Evolutionary conservation across 2,797 vertebrate genomes (phyloP).

Genomic region (Pristis pectinata): DNA sequence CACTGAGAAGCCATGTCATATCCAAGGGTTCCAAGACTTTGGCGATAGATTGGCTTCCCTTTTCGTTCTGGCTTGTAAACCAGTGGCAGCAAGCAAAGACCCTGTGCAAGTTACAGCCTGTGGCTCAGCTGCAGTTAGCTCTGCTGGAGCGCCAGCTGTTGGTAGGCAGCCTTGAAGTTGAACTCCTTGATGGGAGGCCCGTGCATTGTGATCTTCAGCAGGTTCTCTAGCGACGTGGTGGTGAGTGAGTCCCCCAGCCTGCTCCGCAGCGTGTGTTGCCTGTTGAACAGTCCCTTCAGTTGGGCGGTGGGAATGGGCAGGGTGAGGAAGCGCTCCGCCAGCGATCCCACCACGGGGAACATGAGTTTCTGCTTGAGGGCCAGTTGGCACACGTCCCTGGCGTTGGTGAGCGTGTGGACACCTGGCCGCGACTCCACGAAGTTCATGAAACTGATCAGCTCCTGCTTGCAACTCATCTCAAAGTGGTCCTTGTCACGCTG

Average conservation of each 20-base stretch:
- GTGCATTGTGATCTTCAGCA: conserved; percentile 3
- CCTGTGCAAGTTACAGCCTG: no score
- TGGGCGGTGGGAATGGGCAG: not conserved
- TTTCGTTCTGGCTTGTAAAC: no score
- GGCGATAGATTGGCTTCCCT: not conserved
- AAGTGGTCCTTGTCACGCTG: not conserved
- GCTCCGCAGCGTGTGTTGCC: not conserved
- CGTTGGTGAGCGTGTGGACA: not conserved
- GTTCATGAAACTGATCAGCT: conserved; percentile 30
- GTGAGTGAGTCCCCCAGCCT: not conserved
- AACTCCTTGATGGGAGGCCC: conserved; percentile 31
- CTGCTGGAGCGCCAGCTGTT: not conserved
- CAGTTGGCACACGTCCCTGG: not conserved
- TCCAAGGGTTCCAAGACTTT: not conserved
- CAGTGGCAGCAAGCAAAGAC: no score
- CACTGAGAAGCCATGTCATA: no score
- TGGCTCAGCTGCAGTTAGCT: no score
- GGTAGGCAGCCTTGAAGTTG: not conserved
- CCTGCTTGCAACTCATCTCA: conserved; percentile 33
- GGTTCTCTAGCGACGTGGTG: not conserved
- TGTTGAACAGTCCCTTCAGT: not conserved
- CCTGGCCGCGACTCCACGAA: conserved; percentile 20
- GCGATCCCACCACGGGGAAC: not conserved
- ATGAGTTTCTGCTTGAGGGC: conserved; percentile 24
- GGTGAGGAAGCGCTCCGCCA: conserved; percentile 4